Conservation (phyloP, 2,113 vertebrate species). For the Pteropus alecto region DNA sequence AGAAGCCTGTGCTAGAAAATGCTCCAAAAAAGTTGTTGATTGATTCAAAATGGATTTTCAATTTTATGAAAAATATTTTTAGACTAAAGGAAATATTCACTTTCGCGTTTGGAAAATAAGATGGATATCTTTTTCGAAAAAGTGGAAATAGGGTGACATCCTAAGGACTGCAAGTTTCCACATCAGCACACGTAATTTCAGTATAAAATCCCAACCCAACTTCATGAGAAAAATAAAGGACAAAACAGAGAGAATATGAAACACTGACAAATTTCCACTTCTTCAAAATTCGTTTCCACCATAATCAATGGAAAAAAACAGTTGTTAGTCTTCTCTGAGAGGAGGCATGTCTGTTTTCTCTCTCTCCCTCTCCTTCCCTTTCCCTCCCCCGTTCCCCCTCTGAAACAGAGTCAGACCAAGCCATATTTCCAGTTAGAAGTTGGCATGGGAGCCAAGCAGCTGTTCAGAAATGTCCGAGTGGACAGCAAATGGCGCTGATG, state of each 20-base stretch:
- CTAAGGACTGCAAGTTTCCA: not conserved
- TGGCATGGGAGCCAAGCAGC: constrained; percentile 56
- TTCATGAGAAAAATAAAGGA: not conserved
- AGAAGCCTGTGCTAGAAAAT: constrained; percentile 3
- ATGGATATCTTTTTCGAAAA: not conserved
- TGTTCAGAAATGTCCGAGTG: constrained; percentile 72
- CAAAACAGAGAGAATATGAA: not conserved
- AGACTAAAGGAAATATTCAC: constrained; percentile 29
- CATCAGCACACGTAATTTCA: not conserved
- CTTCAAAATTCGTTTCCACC: not conserved
- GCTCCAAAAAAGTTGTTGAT: constrained; percentile 9
- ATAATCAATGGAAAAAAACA: not conserved
- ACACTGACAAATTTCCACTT: not conserved
- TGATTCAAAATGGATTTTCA: constrained; percentile 25
- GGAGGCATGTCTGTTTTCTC: not conserved
- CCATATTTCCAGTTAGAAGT: constrained; percentile 58
- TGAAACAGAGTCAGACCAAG: constrained; percentile 56
- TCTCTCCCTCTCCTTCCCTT: not conserved
- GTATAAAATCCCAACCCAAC: not conserved
- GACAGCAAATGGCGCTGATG: constrained; percentile 64
- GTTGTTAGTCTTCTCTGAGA: not conserved
- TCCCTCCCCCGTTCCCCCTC: not conserved
- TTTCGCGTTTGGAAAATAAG: constrained; percentile 29
- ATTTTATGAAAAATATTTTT: constrained; percentile 29
- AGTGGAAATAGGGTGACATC: not conserved